Evolutionary conservation across 2,888 invertebrate genomes (phyloP).

Genomic region (Tridacna crocea): DNA sequence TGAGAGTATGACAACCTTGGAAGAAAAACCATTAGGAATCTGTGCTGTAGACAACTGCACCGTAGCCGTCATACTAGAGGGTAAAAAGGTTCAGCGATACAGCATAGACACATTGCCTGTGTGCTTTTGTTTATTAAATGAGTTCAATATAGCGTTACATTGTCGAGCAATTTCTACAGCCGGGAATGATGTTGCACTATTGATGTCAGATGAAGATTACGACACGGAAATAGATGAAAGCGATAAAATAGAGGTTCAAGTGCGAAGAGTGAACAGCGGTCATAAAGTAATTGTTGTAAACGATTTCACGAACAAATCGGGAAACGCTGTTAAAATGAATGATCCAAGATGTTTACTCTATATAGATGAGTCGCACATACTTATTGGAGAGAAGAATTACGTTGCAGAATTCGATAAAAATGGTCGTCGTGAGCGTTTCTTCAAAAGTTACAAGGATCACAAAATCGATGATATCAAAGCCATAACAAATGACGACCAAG

Average conservation of each 20-base stretch:
- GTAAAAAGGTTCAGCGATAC: neutral
- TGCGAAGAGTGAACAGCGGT: neutral
- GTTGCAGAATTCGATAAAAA: neutral
- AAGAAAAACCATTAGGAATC: neutral
- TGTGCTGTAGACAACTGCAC: neutral
- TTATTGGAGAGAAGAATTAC: constrained; percentile 18
- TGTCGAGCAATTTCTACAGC: constrained; percentile 1
- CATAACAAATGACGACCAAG: neutral
- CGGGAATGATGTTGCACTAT: neutral
- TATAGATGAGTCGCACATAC: neutral
- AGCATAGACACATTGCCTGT: too few relatives aligned
- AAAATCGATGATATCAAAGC: neutral
- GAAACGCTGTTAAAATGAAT: constrained; percentile 4
- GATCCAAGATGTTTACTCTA: constrained; percentile 12
- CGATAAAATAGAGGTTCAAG: constrained; percentile 5
- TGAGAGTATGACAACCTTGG: neutral
- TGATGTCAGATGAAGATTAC: constrained; percentile 4
- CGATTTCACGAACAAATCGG: neutral
- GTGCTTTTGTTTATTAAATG: neutral
- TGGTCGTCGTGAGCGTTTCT: neutral
- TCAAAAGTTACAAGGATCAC: constrained; percentile 23
- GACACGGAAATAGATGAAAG: neutral
- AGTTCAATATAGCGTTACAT: neutral
- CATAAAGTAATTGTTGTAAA: neutral
- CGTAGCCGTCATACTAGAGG: neutral